Base-by-base conservation (phyloP, 2,888 invertebrate genomes). In the Petrophora chlorosata region DNA sequence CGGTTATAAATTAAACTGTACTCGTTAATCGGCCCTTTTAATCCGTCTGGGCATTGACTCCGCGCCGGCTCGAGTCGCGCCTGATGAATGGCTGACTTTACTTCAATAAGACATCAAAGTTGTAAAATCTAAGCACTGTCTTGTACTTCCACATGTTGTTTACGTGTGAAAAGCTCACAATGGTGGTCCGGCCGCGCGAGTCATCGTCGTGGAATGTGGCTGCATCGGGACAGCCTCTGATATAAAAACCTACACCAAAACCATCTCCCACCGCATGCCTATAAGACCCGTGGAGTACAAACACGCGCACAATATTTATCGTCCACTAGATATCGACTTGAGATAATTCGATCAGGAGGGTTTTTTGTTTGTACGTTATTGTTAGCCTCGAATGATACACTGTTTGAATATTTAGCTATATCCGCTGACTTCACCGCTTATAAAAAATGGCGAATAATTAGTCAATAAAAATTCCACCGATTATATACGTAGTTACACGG, bases 401-500 rank as follows among this genome's bases (percentile, higher is more conserved):
- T 79, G 82, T 77, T 84, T 82, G 89, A 90, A 89, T 89, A 90
- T 89, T 89, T 87, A 89, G 87, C 82, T 78, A 88, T 89, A 87
- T 90, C 90, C 89, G 89, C 87, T 89, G 87, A 88, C 83, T 88
- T 88, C 88, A 88, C 82, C 82, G 78, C 79, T 73, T 81, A 80
- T 80, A 87, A 88, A 88, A 88, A 88, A 85, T 83, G 73, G 76
- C 82, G 85, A 88, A 89, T 89, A 89, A 89, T 89, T 89, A 89
- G 87, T 86, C 87, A 85, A 90, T 90, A 89, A 88, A 90, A 89
- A 89, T 90, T 89, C 90, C 86, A 80, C 69, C 85, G 85, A 87
- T 90, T 88, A 85, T 85, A 82, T 79, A 76, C 79, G 66, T 72
- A 76, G 83, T 85, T 86, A 86, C 85, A 85, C 84, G 85, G 80